phyloP scores from a whole-genome alignment of 2,888 invertebrate species.

The Chloroclysta siterata region DNA sequence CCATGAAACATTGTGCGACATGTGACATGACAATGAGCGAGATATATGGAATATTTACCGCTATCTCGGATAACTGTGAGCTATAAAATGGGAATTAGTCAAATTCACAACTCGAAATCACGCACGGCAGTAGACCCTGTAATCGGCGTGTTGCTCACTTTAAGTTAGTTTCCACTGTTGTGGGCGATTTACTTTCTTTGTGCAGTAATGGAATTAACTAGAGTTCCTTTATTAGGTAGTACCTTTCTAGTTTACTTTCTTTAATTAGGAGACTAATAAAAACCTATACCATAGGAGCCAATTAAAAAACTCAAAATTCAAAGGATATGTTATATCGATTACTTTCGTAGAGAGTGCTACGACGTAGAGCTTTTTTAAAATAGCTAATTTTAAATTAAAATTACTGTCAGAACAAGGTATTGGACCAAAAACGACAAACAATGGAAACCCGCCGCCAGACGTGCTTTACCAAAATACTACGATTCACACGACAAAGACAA shows the following conservation, averaged over 20 bases:
- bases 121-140: slow-evolving; percentile 50
- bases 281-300: no score
- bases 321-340: not conserved
- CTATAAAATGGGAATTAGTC: slow-evolving; percentile 57
- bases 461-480: slow-evolving; percentile 25
- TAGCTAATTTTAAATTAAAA: no score
- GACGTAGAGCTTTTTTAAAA: not conserved
- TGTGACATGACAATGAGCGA: slow-evolving; percentile 52
- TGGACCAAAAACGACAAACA: slow-evolving; percentile 7
- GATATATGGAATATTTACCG: slow-evolving; percentile 58
- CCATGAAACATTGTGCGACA: slow-evolving; percentile 31
- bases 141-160: slow-evolving; percentile 41
- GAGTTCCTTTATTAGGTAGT: not conserved
- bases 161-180: slow-evolving; percentile 33
- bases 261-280: no score
- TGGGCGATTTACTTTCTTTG: not conserved
- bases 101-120: slow-evolving; percentile 60
- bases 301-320: no score
- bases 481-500: slow-evolving; percentile 41
- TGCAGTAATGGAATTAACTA: not conserved
- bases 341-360: slow-evolving; percentile 14
- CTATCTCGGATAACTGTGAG: slow-evolving; percentile 57
- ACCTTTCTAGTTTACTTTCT: not conserved
- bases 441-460: slow-evolving; percentile 31
- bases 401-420: not conserved